These are phyloP conservation scores for Marmota monax DNA, from an alignment of 2,113 vertebrate species.

Conservation along the genomic window DNA sequence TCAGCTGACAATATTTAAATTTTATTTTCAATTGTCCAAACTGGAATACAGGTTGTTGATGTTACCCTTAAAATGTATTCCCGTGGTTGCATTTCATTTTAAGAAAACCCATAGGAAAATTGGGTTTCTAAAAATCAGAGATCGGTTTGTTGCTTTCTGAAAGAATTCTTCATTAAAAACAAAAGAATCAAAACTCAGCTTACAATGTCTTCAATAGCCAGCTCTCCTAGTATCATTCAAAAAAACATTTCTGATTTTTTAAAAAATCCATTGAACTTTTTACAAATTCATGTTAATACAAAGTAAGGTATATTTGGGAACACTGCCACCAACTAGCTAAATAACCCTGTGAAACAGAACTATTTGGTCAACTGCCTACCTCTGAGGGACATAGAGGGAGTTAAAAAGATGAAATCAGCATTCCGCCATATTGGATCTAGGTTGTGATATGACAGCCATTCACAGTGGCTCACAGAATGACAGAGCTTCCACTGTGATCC, in stretches of 20 bases:
- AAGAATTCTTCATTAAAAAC: constrained; percentile 8
- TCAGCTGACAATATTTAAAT: not conserved
- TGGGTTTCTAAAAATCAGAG: constrained; percentile 58
- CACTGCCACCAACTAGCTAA: not conserved
- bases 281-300: not conserved
- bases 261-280: constrained; percentile 26
- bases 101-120: constrained; percentile 52
- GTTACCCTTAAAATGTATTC: not conserved
- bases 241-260: not conserved
- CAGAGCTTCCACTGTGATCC: not conserved
- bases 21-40: constrained; percentile 30
- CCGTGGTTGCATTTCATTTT: not conserved
- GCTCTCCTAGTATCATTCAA: not conserved
- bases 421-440: not conserved
- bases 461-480: not conserved
- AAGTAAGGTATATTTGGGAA: not conserved
- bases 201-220: constrained; percentile 19
- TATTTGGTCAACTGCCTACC: not conserved
- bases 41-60: not conserved
- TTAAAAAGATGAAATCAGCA: not conserved
- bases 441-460: not conserved
- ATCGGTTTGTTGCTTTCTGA: constrained; percentile 1
- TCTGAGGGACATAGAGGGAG: not conserved
- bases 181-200: not conserved
- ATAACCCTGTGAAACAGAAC: not conserved